Evolutionary conservation across 2,113 vertebrate species (phyloP), one percentile per base, ranked within the genome.

Genomic region (Scomber japonicus): DNA sequence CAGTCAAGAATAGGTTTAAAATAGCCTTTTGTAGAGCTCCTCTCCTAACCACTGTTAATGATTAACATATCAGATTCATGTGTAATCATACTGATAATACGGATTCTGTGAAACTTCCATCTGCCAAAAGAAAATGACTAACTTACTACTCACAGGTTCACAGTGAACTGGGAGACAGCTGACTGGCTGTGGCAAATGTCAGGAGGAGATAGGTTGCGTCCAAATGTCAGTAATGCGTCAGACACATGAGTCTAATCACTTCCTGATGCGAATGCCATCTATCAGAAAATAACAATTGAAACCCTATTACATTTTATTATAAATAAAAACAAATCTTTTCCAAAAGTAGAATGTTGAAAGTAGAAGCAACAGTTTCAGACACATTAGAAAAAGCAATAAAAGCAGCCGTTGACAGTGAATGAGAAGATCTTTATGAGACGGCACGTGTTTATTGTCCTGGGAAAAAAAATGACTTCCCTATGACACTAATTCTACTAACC

Each of bases 111-210:
- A 44, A 59, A 56, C 21, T n/a, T 46, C 21, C 54, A 15, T 45
- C 49, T 48, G 21, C 49, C 80, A 50, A n/a, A 77, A 59, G 35
- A 40, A 40, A 40, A 35, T 84, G 80, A 86, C 68, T 83, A 77
- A 85, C 11, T 69, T 54, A 7, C 17, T 45, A 15, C 71, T 89
- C 66, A 78, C 71, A 73, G 50, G 62, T 88, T 89, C 71, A 27
- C 51, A 54, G 27, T 61, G 57, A 68, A 73, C 71, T 64, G 68
- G 27, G 44, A 49, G 68, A 35, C 62, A 72, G 82, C 46, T 72
- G 80, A 80, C 51, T 27, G 59, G 51, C 63, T 46, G 35, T 72
- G 3, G 76, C 56, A 89, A 91, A 90, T 89, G 86, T 90, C 88
- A 90, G 62, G 67, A 75, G 54, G 71, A 89, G 81, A 88, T 53